Evolutionary conservation across 2,797 vertebrate genomes (phyloP).

Genomic region (Halcyon badia): DNA sequence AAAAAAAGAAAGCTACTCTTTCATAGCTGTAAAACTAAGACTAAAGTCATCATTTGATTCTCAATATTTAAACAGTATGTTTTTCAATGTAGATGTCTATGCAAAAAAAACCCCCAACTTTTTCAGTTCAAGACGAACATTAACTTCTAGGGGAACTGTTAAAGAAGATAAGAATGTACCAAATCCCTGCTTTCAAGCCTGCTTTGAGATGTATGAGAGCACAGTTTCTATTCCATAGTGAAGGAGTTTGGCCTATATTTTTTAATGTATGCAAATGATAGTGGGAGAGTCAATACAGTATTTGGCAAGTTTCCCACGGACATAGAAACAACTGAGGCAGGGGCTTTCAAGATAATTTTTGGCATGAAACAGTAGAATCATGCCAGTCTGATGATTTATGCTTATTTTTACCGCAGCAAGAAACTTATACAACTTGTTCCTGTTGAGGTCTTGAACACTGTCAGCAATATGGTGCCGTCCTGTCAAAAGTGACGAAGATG

Average conservation of each 20-base stretch:
- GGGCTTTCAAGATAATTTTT: slow-evolving; percentile 50
- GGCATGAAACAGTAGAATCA: slow-evolving; percentile 18
- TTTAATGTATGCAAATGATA: slow-evolving; percentile 52
- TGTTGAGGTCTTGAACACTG: background rate
- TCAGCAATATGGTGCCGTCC: background rate
- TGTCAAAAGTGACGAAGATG: background rate
- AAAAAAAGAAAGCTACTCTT: background rate
- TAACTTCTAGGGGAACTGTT: slow-evolving; percentile 49
- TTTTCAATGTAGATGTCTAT: slow-evolving; percentile 20
- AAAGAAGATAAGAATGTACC: slow-evolving; percentile 56
- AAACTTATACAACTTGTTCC: background rate
- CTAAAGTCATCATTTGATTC: background rate
- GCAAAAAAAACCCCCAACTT: background rate
- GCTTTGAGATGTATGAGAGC: slow-evolving; percentile 23
- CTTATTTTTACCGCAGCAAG: slow-evolving; percentile 5
- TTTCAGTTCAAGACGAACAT: background rate
- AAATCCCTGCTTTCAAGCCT: slow-evolving; percentile 21
- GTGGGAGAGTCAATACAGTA: background rate
- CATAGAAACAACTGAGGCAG: background rate
- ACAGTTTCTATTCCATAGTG: background rate
- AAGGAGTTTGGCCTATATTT: slow-evolving; percentile 7
- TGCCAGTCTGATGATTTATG: background rate
- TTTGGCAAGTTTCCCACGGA: slow-evolving; percentile 58
- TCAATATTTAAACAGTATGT: background rate
- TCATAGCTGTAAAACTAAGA: background rate